phyloP scores from a whole-genome alignment of 1,140 invertebrate genomes.

The Dendroctonus ponderosae region DNA sequence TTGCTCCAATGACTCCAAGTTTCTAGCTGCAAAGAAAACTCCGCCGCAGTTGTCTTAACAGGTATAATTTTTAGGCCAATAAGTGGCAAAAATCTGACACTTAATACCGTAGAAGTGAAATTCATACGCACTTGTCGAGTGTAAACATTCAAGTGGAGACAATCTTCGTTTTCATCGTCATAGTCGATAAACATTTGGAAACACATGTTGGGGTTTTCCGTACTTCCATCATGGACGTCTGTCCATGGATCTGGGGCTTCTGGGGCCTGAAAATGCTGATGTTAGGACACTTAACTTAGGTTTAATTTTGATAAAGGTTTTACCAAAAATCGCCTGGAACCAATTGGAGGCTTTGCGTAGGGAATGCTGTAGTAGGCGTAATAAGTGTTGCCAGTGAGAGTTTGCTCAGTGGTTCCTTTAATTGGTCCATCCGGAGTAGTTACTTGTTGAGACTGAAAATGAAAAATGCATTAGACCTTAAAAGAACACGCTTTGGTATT shows the following conservation, averaged over 20 bases:
- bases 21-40: no score
- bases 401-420: background rate
- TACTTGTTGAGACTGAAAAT: conserved; percentile 15
- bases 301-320: background rate
- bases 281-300: background rate
- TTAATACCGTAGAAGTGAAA: background rate
- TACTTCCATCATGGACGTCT: conserved; percentile 15
- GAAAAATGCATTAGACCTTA: no score
- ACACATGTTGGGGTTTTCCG: conserved; percentile 10
- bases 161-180: conserved; percentile 21
- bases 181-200: conserved; percentile 9
- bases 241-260: conserved; percentile 19
- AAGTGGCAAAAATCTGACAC: no score
- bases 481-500: background rate
- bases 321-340: conserved; percentile 8
- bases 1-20: no score
- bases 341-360: conserved; percentile 23
- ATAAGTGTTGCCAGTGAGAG: conserved; percentile 12
- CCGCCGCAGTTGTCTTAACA: no score
- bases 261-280: conserved; percentile 13
- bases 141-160: conserved; percentile 20
- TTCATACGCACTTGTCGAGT: conserved; percentile 18
- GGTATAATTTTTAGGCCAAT: no score
- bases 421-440: conserved; percentile 26
- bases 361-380: conserved; percentile 22